Evolutionary conservation across 2,113 vertebrate species (phyloP), one percentile per base, ranked within the genome.

Genomic region (Peromyscus leucopus): DNA sequence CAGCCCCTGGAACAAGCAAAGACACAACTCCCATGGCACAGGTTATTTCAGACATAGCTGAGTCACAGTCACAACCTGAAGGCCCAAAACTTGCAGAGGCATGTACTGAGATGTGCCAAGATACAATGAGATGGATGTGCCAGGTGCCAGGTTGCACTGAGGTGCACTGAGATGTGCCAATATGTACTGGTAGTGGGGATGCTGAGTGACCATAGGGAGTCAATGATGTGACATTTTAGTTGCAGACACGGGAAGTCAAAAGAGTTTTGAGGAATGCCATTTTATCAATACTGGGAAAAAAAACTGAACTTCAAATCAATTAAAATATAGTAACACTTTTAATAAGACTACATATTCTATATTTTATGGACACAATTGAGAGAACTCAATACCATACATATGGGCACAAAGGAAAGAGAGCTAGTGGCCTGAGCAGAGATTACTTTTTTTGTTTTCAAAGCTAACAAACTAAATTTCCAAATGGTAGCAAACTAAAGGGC

Each of bases 221-320:
- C 57, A 94, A 2, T n/a, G 4, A 61, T 61, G 36, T 21, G 7
- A 61, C 55, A 61, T 61, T 61, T 39, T 28, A 39, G 22, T 61
- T 16, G 7, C 63, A 84, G 7, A 84, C 82, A 84, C 7, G 0
- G 22, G 16, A 42, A 28, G 57, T 61, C 42, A 67, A 4, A 93
- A 65, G 82, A 72, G 46, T 74, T 78, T 0, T 61, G 39, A 94
- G 28, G 16, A 59, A 87, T 21, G n/a, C 10, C 8, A 51, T 51
- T 86, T 93, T 82, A 86, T 46, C 84, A 96, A 90, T 48, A 94
- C 33, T 13, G 26, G 55, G 11, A 59, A 93, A 93, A 79, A 85
- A 85, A 72, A 55, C 1, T 33, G 4, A 95, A 91, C 42, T 86
- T 93, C 75, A 95, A 97, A 63, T 79, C 4, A n/a, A 91, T 83